A percentile compares a stretch with the other conserved stretches of the same genome.
phyloP scores from a whole-genome alignment of 2,113 vertebrate genomes.

The Ellobius talpinus region DNA sequence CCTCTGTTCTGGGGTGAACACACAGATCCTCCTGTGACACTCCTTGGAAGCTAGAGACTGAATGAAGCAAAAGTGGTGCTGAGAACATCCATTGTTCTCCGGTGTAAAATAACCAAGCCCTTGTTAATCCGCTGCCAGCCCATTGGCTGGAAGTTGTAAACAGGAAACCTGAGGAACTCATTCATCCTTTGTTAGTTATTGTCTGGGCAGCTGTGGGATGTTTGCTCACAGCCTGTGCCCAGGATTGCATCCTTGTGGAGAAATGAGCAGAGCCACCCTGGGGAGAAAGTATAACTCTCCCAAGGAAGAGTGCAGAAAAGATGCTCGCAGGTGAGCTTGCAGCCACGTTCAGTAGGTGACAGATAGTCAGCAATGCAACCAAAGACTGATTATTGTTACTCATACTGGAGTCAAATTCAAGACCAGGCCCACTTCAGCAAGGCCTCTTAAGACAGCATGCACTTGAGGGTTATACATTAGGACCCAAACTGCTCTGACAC shows the following conservation, averaged over 20 bases:
- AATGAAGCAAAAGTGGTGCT: conserved; percentile 71
- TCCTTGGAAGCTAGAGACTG: conserved; percentile 75
- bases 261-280: not conserved
- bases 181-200: conserved; percentile 38
- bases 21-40: conserved; percentile 75
- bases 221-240: not conserved
- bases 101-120: conserved; percentile 75
- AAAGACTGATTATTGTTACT: not conserved
- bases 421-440: not conserved
- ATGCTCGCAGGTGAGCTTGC: not conserved
- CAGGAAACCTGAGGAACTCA: conserved; percentile 21
- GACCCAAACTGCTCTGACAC: not conserved
- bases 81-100: conserved; percentile 78
- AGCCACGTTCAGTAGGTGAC: not conserved
- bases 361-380: not conserved
- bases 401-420: not conserved
- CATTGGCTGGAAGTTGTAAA: conserved; percentile 65
- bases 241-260: not conserved
- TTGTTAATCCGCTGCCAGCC: conserved; percentile 62
- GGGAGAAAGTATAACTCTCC: not conserved
- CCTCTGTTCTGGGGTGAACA: conserved; percentile 66
- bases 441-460: not conserved
- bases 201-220: conserved; percentile 23
- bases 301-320: not conserved
- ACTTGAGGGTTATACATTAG: not conserved